Conservation (phyloP, 2,113 vertebrate species). For the Loxodonta africana region DNA sequence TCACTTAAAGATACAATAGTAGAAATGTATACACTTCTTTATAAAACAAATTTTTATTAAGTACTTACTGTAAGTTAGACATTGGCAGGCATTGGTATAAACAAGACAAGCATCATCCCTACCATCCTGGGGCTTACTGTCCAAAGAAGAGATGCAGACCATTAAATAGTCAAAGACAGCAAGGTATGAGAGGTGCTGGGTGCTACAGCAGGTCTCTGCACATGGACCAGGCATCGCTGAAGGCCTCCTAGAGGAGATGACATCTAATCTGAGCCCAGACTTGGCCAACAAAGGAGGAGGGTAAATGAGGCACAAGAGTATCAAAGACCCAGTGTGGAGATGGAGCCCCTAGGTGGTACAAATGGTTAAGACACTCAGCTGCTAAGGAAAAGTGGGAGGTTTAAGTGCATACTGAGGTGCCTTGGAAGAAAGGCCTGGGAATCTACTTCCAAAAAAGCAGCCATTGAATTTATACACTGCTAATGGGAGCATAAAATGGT, state of each 20-base stretch:
- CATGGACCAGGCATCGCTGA: neutral
- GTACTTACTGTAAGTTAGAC: neutral
- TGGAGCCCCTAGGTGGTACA: neutral
- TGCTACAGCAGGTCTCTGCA: too few species aligned
- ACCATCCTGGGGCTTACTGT: accelerated
- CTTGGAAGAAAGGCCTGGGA: neutral
- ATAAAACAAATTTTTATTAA: neutral
- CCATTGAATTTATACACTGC: neutral
- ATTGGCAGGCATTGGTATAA: neutral
- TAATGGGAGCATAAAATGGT: too few species aligned
- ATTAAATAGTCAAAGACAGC: accelerated
- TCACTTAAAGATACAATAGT: neutral
- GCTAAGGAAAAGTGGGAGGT: neutral
- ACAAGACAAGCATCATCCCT: neutral
- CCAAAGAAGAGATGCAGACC: neutral
- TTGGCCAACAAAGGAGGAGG: neutral
- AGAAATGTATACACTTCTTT: neutral
- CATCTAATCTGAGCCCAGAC: neutral
- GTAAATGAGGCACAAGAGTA: neutral
- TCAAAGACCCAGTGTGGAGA: neutral
- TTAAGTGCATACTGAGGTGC: neutral
- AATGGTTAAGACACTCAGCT: neutral
- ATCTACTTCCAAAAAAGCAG: neutral
- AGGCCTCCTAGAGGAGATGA: neutral
- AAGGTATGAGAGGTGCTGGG: accelerated